Conservation (phyloP, 2,888 invertebrate genomes). For the Clepsis dumicolana region DNA sequence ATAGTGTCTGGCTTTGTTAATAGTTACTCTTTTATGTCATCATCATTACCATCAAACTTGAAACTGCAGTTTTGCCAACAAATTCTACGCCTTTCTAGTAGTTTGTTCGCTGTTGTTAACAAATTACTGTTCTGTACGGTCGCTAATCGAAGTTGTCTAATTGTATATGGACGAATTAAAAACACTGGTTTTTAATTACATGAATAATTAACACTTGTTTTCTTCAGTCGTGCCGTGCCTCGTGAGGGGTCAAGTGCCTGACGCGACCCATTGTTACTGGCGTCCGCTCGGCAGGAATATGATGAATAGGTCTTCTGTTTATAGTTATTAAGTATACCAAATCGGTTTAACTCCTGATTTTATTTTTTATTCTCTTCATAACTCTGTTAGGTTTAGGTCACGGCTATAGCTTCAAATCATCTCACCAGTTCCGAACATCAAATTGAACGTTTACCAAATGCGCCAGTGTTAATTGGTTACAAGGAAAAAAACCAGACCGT, state of each 20-base stretch:
- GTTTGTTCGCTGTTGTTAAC: background rate
- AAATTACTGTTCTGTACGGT: background rate
- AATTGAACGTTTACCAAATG: conserved; percentile 8
- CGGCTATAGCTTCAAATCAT: background rate
- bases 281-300: conserved; percentile 25
- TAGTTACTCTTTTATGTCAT: background rate
- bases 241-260: conserved; percentile 14
- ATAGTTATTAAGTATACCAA: background rate
- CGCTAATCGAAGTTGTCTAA: conserved; percentile 8
- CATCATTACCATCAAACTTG: background rate
- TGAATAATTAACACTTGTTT: conserved; percentile 35
- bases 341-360: background rate
- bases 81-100: background rate
- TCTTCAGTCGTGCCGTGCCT: conserved; percentile 1
- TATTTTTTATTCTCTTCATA: background rate
- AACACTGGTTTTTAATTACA: conserved; percentile 17
- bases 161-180: conserved; percentile 17
- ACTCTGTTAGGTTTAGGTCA: background rate
- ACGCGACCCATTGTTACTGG: conserved; percentile 5
- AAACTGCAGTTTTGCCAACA: background rate
- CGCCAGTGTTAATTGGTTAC: background rate
- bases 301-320: conserved; percentile 28
- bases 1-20: background rate
- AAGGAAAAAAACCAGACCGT: conserved; percentile 8
- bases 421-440: conserved; percentile 5